A percentile compares a stretch with the other conserved stretches of the same genome.
Conservation (phyloP, 1,140 invertebrate genomes). For the Nephotettix cincticeps region DNA sequence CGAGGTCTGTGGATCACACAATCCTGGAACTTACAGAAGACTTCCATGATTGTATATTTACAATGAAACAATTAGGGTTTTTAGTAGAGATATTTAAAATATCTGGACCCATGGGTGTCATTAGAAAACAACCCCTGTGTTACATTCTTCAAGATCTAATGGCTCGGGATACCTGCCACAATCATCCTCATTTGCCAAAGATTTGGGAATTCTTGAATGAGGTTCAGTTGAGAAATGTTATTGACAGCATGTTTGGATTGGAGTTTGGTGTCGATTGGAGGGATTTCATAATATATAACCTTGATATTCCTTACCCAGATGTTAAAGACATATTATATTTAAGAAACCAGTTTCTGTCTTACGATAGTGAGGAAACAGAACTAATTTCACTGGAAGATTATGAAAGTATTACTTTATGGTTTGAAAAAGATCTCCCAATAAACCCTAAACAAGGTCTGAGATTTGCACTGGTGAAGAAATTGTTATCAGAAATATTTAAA, state of each 20-base stretch:
- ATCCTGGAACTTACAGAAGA: constrained; percentile 34
- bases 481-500: constrained; percentile 56
- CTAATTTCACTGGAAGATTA: constrained; percentile 48
- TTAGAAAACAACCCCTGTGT: constrained; percentile 52
- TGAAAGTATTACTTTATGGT: constrained; percentile 52
- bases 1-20: background rate
- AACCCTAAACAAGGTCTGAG: constrained; percentile 43
- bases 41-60: background rate
- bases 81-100: constrained; percentile 52
- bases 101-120: constrained; percentile 54
- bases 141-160: constrained; percentile 57
- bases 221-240: constrained; percentile 49
- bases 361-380: constrained; percentile 50
- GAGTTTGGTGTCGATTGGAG: constrained; percentile 57
- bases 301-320: constrained; percentile 53
- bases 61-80: constrained; percentile 48
- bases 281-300: constrained; percentile 59
- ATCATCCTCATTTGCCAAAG: constrained; percentile 50
- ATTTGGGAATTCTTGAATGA: constrained; percentile 53
- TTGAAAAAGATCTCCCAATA: constrained; percentile 48
- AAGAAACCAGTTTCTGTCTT: constrained; percentile 48
- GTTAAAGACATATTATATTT: constrained; percentile 52
- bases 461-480: constrained; percentile 50
- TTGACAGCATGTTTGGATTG: constrained; percentile 52
- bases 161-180: constrained; percentile 50